Evolutionary conservation across 2,113 vertebrate genomes (phyloP), one percentile per base, ranked within the genome.

Genomic region (Bos javanicus): DNA sequence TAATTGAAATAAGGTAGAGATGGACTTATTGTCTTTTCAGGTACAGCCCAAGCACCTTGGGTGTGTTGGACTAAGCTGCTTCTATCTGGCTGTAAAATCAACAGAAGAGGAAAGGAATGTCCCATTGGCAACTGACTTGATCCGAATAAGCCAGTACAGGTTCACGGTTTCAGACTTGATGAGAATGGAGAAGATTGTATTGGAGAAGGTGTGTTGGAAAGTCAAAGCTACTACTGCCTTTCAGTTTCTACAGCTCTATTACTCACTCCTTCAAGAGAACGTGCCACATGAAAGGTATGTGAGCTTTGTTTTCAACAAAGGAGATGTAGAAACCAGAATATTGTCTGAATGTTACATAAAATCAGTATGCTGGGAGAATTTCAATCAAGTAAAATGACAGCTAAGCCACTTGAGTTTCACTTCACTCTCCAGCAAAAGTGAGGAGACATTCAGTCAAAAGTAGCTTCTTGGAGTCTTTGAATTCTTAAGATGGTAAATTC

Each of bases 171-270:
- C 99, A 6, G 99, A 99, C 97, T 98, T 99, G 99, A 99, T 99
- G 99, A 99, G 99, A 97, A 99, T 99, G 99, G 99, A 99, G 98
- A 99, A 99, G 99, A 99, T 99, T n/a, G 88, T 99, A 81, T 92
- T 99, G 98, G 99, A 99, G 98, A 99, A 99, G 97, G 98, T 99
- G 71, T 98, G 98, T 95, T 99, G 99, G 99, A 99, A 99, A 98
- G 99, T 99, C 87, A 99, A 99, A 98, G 99, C 99, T 96, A 99
- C 99, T 14, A 99, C 99, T 56, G 99, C 99, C 13, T 99, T 99
- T 88, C 99, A 99, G 0, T 99, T 99, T 97, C 99, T 99, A 16
- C 99, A 99, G 39, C 98, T 99, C 1, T 99, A 99, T 98, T 98
- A 99, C 98, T 98, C 98, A 43, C 98, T 99, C 74, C 81, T 99